Evolutionary conservation across 1,140 invertebrate genomes (phyloP).

Genomic region (Campoletis sonorensis): DNA sequence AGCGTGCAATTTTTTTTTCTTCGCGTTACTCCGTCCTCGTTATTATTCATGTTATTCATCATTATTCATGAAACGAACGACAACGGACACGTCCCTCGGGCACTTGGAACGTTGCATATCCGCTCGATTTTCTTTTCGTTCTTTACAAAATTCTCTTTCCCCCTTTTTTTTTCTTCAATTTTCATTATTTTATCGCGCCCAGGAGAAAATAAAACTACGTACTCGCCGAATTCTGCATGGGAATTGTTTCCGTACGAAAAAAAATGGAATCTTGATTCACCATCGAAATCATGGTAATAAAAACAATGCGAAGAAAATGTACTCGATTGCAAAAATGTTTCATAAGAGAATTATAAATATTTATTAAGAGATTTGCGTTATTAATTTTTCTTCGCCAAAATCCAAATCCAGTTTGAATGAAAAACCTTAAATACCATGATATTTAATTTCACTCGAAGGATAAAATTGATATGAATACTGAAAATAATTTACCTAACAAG

Average conservation of each 20-base stretch:
- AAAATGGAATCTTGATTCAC: too few species aligned
- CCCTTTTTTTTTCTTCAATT: not conserved
- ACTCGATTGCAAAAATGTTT: too few species aligned
- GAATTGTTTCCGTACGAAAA: not conserved
- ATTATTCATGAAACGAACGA: constrained; percentile 45
- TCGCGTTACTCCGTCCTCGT: constrained; percentile 43
- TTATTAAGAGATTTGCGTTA: too few species aligned
- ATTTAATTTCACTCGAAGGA: too few species aligned
- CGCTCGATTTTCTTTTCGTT: constrained; percentile 13
- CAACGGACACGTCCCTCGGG: constrained; percentile 21
- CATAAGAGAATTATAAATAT: too few species aligned
- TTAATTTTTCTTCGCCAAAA: too few species aligned
- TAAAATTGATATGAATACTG: not conserved
- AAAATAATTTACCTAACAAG: constrained; percentile 61
- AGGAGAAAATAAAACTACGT: not conserved
- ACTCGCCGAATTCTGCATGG: too few species aligned
- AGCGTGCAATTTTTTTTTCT: constrained; percentile 30
- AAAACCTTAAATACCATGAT: too few species aligned
- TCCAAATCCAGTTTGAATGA: too few species aligned
- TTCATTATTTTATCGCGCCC: constrained; percentile 7
- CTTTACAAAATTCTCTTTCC: not conserved
- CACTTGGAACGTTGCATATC: constrained; percentile 36
- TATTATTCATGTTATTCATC: constrained; percentile 51
- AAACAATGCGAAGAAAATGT: too few species aligned
- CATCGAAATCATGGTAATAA: too few species aligned